phyloP scores from a whole-genome alignment of 2,888 invertebrate genomes.

The Thereva unica region DNA sequence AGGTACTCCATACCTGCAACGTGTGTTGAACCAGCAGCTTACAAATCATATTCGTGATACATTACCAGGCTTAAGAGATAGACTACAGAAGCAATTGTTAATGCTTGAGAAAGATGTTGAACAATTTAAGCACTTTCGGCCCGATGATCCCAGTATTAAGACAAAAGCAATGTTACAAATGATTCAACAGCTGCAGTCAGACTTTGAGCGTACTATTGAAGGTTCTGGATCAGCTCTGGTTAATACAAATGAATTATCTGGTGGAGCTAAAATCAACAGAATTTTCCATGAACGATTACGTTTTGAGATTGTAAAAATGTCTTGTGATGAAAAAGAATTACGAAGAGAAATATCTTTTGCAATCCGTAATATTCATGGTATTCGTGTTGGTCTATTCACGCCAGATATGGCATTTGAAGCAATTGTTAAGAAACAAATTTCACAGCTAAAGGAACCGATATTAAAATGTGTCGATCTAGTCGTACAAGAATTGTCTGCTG shows the following conservation, averaged over 20 bases:
- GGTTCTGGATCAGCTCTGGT: constrained; percentile 96
- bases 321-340: constrained; percentile 98
- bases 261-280: constrained; percentile 98
- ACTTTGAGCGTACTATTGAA: constrained; percentile 98
- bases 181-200: constrained; percentile 97
- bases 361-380: constrained; percentile 98
- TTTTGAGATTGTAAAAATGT: constrained; percentile 99
- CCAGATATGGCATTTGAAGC: constrained; percentile 99
- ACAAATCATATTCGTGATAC: constrained; percentile 99
- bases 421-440: constrained; percentile 98
- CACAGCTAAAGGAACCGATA: constrained; percentile 94
- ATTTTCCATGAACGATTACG: constrained; percentile 98
- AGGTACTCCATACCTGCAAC: constrained; percentile 96
- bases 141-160: constrained; percentile 98
- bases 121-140: constrained; percentile 97
- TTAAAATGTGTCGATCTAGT: constrained; percentile 98
- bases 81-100: constrained; percentile 93
- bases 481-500: constrained; percentile 92
- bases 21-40: constrained; percentile 95
- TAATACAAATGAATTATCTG: constrained; percentile 95
- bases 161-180: constrained; percentile 99
- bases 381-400: constrained; percentile 93
- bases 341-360: constrained; percentile 98
- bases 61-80: constrained; percentile 91
- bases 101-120: constrained; percentile 98